A percentile compares a stretch with the other conserved stretches of the same genome.
Evolutionary conservation across 2,797 vertebrate genomes (phyloP).

Genomic region (Delichon dasypus): DNA sequence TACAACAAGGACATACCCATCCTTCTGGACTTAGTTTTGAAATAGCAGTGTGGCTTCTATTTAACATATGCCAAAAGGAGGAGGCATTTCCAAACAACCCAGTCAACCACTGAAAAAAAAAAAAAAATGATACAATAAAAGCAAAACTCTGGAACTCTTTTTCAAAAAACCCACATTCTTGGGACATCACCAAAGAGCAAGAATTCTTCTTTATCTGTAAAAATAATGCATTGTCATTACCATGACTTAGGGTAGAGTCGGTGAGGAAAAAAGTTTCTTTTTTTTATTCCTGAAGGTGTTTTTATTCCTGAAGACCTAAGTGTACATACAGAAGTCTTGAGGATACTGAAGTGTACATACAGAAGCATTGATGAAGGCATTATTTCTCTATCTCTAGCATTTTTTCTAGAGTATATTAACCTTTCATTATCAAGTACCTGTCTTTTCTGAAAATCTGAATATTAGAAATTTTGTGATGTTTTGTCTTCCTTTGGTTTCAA

Average conservation of each 20-base stretch:
- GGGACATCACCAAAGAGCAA: neutral
- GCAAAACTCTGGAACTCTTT: neutral
- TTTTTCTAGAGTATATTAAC: neutral
- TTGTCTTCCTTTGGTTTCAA: neutral
- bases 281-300: neutral
- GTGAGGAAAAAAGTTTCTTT: neutral
- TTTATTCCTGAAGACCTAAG: neutral
- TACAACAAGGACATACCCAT: neutral
- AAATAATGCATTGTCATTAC: neutral
- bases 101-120: neutral
- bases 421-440: neutral
- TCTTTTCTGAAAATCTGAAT: neutral
- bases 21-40: neutral
- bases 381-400: neutral
- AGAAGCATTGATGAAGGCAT: neutral
- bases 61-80: neutral
- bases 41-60: neutral
- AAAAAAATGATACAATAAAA: accelerated
- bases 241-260: neutral
- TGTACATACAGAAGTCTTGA: neutral
- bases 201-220: neutral
- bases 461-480: neutral
- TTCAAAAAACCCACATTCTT: neutral
- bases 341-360: neutral
- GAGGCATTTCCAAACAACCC: neutral